A percentile compares a stretch with the other conserved stretches of the same genome.
phyloP scores from a whole-genome alignment of 2,888 invertebrate species.

The Drosophila atroscutellata region DNA sequence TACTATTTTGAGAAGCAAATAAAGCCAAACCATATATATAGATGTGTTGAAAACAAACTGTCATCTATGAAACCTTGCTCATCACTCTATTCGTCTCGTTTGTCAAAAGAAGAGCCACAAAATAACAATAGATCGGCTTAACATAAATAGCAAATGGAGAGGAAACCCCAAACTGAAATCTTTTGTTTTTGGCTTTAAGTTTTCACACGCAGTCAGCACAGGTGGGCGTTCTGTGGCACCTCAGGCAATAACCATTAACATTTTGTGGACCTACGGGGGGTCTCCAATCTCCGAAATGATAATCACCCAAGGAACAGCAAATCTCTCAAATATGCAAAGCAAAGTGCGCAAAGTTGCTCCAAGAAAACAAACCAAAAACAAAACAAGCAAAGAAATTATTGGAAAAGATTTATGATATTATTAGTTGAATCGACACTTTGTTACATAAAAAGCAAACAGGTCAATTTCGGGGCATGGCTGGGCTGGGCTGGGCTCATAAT shows the following conservation, averaged over 20 bases:
- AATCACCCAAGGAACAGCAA: conserved; percentile 56
- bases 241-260: conserved; percentile 52
- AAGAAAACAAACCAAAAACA: conserved; percentile 31
- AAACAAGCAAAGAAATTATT: conserved; percentile 47
- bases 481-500: conserved; percentile 51
- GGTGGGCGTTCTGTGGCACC: conserved; percentile 56
- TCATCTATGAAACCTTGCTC: conserved; percentile 56
- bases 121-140: conserved; percentile 68
- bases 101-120: conserved; percentile 69
- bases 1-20: conserved; percentile 54
- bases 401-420: conserved; percentile 74
- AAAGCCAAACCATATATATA: conserved; percentile 48
- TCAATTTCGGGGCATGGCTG: conserved; percentile 47
- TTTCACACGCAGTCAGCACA: conserved; percentile 69
- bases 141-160: conserved; percentile 9
- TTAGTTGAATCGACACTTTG: conserved; percentile 66
- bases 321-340: conserved; percentile 55
- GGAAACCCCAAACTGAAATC: conserved; percentile 26
- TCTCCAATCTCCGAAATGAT: conserved; percentile 59
- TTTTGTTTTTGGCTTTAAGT: conserved; percentile 46
- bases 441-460: conserved; percentile 69
- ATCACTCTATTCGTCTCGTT: conserved; percentile 35
- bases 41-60: conserved; percentile 61
- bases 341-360: conserved; percentile 66
- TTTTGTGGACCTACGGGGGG: conserved; percentile 35